Percentiles rank a stretch among this genome's conserved stretches.
Evolutionary conservation across 1,140 invertebrate species (phyloP).

Genomic region (Mizuhopecten yessoensis): DNA sequence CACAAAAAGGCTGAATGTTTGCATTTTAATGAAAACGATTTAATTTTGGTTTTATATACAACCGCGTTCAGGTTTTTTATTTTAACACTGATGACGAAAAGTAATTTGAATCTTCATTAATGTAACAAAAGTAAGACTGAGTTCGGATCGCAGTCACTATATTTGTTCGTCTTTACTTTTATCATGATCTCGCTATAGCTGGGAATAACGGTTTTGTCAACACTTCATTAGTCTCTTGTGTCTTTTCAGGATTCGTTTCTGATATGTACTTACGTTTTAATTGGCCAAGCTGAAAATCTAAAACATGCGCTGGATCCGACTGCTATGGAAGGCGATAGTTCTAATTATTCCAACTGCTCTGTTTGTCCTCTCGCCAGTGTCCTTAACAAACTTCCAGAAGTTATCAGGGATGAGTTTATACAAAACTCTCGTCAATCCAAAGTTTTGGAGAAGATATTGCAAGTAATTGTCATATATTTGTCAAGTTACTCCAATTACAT

Average conservation of each 20-base stretch:
- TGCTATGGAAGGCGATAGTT: background rate
- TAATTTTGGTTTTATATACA: no score
- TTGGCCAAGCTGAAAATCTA: background rate
- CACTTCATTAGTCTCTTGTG: background rate
- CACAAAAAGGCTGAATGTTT: no score
- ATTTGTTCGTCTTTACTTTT: no score
- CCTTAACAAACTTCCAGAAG: background rate
- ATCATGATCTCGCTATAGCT: no score
- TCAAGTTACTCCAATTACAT: no score
- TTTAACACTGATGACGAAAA: no score
- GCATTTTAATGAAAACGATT: no score
- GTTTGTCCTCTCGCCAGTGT: background rate
- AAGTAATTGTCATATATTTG: background rate
- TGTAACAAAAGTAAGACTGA: no score
- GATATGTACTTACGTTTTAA: background rate
- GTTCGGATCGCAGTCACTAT: no score
- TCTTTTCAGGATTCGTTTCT: background rate
- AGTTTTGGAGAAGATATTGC: conserved; percentile 10
- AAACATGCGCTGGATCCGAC: background rate
- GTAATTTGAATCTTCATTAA: no score
- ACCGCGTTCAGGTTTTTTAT: no score
- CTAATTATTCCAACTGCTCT: background rate
- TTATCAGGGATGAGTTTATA: background rate
- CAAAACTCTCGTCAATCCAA: background rate
- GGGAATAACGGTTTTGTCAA: no score